Evolutionary conservation across 2,797 vertebrate species (phyloP), one percentile per base, ranked within the genome.

Genomic region (Acanthurus tractus): DNA sequence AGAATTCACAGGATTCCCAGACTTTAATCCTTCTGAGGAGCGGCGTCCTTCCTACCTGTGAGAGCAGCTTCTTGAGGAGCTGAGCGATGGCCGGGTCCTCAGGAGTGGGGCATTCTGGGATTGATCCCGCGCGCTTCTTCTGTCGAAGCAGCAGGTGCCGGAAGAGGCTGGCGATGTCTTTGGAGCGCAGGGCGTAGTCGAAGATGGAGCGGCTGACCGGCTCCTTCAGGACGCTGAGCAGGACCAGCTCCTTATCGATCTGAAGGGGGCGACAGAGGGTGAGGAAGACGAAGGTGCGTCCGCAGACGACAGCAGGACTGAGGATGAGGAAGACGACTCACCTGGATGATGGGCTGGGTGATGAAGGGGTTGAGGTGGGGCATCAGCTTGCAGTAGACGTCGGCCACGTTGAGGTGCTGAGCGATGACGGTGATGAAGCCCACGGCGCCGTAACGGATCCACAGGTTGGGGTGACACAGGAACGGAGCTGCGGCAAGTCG

Each of bases 361-460:
- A 99, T 95, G 80, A 99, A 99, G 8, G 97, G 96, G 81, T 96
- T 95, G 63, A 99, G 97, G 84, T 98, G 97, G 0, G 98, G 98
- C 97, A 99, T 97, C 76, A 99, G 94, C 74, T 99, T 99, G 92
- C 98, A 99, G 94, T 99, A 99, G 67, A 99, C 96, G 57, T 99
- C 98, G 42, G 98, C 98, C 74, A 99, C 97, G 81, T 97, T 99
- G 75, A 99, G 95, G 79, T 97, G 97, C 85, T 97, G 96, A 0
- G 98, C 98, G 29, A 99, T 97, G 79, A 98, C 96, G 0, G 98
- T 99, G 91, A 99, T 97, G 90, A 99, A 99, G 70, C 98, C 98
- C 50, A 99, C 97, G 0, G 98, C 97, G 11, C 98, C 97, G 0
- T 99, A 99, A 57, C 98, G 96, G 89, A 99, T 98, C 98, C 97